Conservation (phyloP, 1,140 invertebrate genomes). For the Cataglyphis hispanica region DNA sequence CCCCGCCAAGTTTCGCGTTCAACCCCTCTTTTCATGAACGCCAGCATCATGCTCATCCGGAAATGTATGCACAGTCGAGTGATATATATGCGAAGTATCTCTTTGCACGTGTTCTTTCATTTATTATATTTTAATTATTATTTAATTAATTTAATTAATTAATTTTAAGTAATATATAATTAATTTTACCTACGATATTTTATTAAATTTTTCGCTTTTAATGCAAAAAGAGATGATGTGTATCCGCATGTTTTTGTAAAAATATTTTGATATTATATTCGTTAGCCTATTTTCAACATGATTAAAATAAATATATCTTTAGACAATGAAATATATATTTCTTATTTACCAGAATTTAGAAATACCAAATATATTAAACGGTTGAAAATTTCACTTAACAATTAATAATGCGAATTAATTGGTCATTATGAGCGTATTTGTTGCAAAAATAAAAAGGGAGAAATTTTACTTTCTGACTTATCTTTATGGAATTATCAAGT, state of each 20-base stretch:
- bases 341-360: neutral
- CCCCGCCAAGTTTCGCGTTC: neutral
- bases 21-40: neutral
- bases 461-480: constrained; percentile 1
- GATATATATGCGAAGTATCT: neutral
- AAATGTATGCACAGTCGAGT: neutral
- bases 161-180: neutral
- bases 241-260: neutral
- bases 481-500: neutral
- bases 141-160: too few species aligned
- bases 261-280: neutral
- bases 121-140: neutral
- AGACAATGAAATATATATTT: neutral
- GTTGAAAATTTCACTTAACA: neutral
- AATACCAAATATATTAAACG: neutral
- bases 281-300: neutral
- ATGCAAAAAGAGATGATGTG: neutral
- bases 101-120: neutral
- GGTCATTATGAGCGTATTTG: neutral
- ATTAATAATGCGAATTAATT: constrained; percentile 6
- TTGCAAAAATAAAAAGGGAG: neutral
- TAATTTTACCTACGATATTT: neutral
- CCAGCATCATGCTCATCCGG: neutral
- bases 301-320: neutral
- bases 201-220: neutral